Percentiles rank a stretch among this genome's conserved stretches.
These are phyloP conservation scores for Pristis pectinata DNA, from an alignment of 2,797 vertebrate genomes.

Conservation along the genomic window DNA sequence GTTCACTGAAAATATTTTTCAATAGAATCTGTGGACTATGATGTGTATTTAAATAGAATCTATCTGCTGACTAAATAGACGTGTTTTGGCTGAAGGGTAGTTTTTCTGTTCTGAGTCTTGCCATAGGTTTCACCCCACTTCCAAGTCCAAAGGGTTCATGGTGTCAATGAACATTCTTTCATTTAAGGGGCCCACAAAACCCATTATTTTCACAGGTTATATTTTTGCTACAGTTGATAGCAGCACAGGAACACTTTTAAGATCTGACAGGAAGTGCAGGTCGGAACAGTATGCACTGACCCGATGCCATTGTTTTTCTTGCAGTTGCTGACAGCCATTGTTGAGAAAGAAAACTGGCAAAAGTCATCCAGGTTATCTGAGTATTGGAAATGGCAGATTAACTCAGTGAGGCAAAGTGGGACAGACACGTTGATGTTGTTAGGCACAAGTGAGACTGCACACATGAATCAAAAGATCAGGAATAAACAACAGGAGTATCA, in stretches of 20 bases:
- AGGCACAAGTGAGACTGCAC: background rate
- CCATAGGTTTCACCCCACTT: too few species aligned
- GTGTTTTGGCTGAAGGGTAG: too few species aligned
- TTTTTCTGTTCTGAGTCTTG: too few species aligned
- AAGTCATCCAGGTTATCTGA: background rate
- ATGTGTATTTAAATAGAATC: too few species aligned
- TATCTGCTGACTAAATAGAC: too few species aligned
- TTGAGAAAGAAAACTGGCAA: background rate
- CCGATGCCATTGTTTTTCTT: background rate
- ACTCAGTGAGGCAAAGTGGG: background rate
- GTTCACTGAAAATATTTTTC: too few species aligned
- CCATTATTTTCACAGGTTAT: background rate
- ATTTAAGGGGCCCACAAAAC: background rate
- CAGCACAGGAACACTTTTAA: background rate
- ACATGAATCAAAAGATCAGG: background rate
- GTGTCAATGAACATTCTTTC: too few species aligned
- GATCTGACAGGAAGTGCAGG: background rate
- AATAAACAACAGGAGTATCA: background rate
- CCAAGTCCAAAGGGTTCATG: too few species aligned
- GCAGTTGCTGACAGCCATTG: background rate
- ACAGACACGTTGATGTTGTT: background rate
- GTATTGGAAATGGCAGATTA: background rate
- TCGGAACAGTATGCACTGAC: background rate
- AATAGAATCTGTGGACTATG: too few species aligned
- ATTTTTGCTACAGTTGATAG: background rate